A percentile compares a stretch with the other conserved stretches of the same genome.
These are phyloP conservation scores for Sabellastarte sp. DNA, from an alignment of 2,888 invertebrate genomes.

Conservation along the genomic window DNA sequence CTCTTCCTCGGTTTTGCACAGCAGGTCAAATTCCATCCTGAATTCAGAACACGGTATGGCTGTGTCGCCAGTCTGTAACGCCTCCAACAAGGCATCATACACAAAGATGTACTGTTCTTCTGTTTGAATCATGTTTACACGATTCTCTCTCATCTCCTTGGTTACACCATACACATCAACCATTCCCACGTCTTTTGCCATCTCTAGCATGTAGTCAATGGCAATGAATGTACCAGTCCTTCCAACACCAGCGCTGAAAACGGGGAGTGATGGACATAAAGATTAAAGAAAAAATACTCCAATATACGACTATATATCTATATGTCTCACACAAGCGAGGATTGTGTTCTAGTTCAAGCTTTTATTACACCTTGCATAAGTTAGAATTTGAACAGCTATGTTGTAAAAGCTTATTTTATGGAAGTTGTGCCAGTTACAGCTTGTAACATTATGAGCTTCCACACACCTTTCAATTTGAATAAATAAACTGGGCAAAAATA, in stretches of 20 bases:
- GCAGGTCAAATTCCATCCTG: conserved; percentile 12
- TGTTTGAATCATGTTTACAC: conserved; percentile 43
- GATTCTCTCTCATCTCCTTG: conserved; percentile 33
- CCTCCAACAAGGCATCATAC: conserved; percentile 33
- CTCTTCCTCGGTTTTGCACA: conserved; percentile 33
- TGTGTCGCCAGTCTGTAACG: conserved; percentile 28
- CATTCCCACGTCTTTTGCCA: conserved; percentile 29
- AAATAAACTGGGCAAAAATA: no score
- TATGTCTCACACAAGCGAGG: no score
- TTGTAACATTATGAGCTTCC: no score
- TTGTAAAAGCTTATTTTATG: no score
- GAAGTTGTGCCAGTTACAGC: no score
- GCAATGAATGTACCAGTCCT: conserved; percentile 43
- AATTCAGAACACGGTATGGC: conserved; percentile 28
- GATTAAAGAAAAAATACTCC: no score
- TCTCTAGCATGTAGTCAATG: conserved; percentile 37
- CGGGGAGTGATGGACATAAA: no score
- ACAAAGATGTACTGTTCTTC: conserved; percentile 37
- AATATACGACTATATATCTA: no score
- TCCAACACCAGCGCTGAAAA: conserved; percentile 39
- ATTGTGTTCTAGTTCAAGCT: no score
- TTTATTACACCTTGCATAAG: no score
- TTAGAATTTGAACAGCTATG: no score
- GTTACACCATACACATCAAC: conserved; percentile 37
- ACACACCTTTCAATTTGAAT: no score